Evolutionary conservation across 2,888 invertebrate species (phyloP).

Genomic region (Ophioninae sp.): DNA sequence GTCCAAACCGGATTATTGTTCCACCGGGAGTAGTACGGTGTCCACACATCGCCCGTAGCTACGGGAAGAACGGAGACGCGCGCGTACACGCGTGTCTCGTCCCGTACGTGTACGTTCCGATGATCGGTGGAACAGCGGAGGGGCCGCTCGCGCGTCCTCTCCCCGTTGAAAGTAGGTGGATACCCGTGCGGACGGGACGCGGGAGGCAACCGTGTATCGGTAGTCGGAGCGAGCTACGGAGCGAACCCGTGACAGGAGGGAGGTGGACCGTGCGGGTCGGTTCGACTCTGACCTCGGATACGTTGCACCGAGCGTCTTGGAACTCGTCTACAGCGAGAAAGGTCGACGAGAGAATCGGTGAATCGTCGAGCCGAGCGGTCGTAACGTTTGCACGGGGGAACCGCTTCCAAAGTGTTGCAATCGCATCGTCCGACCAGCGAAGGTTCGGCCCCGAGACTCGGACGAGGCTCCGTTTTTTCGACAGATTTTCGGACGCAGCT

Average conservation of each 20-base stretch:
- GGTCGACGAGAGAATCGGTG: too few relatives aligned
- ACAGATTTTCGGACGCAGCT: not conserved
- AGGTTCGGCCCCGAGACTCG: too few relatives aligned
- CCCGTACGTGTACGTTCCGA: too few relatives aligned
- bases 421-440: too few relatives aligned
- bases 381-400: too few relatives aligned
- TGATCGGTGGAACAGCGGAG: too few relatives aligned
- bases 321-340: too few relatives aligned
- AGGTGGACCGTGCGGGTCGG: conserved; percentile 40
- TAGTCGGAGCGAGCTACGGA: not conserved
- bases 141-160: conserved; percentile 15
- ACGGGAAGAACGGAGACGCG: conserved; percentile 3
- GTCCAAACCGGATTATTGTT: conserved; percentile 52
- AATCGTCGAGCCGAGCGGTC: too few relatives aligned
- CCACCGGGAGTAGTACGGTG: conserved; percentile 24
- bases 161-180: not conserved
- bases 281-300: not conserved
- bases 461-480: too few relatives aligned
- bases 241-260: not conserved
- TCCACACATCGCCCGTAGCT: not conserved
- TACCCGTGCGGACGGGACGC: not conserved
- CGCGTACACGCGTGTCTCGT: too few relatives aligned
- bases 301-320: not conserved
- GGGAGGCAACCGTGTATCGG: not conserved
- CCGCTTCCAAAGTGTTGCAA: too few relatives aligned